Evolutionary conservation across 1,140 invertebrate genomes (phyloP).

Genomic region (Calephelis virginiensis): DNA sequence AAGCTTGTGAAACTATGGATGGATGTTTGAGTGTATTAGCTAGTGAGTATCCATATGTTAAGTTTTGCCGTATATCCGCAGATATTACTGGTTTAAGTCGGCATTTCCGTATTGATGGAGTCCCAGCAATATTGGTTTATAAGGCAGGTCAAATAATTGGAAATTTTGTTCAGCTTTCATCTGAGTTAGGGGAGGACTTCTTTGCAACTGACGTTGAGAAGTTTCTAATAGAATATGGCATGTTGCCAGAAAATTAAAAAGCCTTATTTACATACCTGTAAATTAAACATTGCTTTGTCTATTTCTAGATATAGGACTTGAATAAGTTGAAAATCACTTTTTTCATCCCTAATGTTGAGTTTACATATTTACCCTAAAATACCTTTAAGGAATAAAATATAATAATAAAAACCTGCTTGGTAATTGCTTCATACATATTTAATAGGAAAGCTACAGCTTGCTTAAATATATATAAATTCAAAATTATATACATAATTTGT

Average conservation of each 20-base stretch:
- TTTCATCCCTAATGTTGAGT: too few species aligned
- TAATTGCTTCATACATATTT: too few species aligned
- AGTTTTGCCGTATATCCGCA: conserved; percentile 93
- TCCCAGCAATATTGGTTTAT: conserved; percentile 95
- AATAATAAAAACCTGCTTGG: too few species aligned
- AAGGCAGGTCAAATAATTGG: conserved; percentile 94
- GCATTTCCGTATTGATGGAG: conserved; percentile 90
- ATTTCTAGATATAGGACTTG: too few species aligned
- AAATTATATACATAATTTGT: too few species aligned
- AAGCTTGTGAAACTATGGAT: conserved; percentile 92
- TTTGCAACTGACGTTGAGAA: conserved; percentile 93
- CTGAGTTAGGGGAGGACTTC: conserved; percentile 95
- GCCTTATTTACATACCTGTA: conserved; percentile 3
- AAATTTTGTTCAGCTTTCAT: conserved; percentile 93
- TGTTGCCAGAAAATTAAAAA: conserved; percentile 83
- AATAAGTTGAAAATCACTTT: too few species aligned
- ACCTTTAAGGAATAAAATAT: too few species aligned
- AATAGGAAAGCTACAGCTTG: too few species aligned
- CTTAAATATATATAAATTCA: too few species aligned
- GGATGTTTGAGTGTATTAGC: conserved; percentile 89
- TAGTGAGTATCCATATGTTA: conserved; percentile 90
- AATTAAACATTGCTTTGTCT: background rate
- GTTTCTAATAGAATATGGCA: conserved; percentile 92
- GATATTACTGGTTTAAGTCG: conserved; percentile 87
- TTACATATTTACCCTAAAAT: too few species aligned